Percentiles rank a stretch among this genome's conserved stretches.
Conservation (phyloP, 2,888 invertebrate genomes). For the Stenotaenia linearis region DNA sequence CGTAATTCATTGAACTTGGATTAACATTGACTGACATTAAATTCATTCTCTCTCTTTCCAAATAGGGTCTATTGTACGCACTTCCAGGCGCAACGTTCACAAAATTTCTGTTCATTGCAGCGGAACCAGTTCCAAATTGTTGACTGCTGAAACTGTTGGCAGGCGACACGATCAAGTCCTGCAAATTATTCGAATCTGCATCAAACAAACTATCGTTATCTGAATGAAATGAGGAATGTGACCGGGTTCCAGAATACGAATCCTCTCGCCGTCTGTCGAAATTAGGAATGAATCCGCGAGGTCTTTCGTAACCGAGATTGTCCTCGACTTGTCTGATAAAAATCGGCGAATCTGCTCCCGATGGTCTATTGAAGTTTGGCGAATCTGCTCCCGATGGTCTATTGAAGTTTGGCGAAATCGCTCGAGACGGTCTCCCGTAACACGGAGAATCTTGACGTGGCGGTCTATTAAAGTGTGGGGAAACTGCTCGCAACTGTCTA, state of each 20-base stretch:
- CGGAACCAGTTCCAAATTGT: background rate
- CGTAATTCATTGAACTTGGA: background rate
- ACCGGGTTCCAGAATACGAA: background rate
- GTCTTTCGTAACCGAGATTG: background rate
- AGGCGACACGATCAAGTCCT: background rate
- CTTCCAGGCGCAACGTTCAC: background rate
- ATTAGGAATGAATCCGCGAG: background rate
- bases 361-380: background rate
- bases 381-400: background rate
- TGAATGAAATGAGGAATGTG: background rate
- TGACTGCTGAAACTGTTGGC: background rate
- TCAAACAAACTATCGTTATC: background rate
- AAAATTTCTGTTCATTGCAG: background rate
- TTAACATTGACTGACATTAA: background rate
- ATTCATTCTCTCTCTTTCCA: background rate
- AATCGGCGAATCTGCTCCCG: background rate
- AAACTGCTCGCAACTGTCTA: too few species aligned
- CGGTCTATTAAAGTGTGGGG: background rate
- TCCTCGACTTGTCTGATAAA: background rate
- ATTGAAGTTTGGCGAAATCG: background rate
- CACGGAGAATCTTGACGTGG: background rate
- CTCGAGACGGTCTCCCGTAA: background rate
- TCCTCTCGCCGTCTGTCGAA: background rate
- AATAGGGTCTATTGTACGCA: background rate
- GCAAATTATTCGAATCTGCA: background rate